phyloP scores from a whole-genome alignment of 2,888 invertebrate species.

The Amphimallon solstitiale region DNA sequence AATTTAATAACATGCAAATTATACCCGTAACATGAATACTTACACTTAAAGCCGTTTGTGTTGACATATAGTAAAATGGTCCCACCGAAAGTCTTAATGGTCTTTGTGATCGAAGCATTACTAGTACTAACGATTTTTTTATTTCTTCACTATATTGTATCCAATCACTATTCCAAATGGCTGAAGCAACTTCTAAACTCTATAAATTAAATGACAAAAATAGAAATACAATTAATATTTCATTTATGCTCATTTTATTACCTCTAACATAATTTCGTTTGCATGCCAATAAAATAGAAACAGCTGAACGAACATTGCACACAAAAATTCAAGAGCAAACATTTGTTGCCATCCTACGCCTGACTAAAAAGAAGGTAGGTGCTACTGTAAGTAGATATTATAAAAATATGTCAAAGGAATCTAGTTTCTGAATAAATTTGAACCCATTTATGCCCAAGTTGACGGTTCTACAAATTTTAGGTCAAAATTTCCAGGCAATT shows the following conservation, averaged over 20 bases:
- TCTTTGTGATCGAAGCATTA: constrained; percentile 48
- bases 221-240: not conserved
- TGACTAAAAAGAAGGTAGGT: constrained; percentile 30
- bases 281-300: constrained; percentile 52
- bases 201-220: constrained; percentile 38
- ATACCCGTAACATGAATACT: too few relatives aligned
- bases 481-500: too few relatives aligned
- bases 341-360: constrained; percentile 37
- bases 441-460: too few relatives aligned
- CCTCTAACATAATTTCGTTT: constrained; percentile 52
- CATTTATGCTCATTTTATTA: constrained; percentile 27
- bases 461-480: too few relatives aligned
- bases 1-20: too few relatives aligned
- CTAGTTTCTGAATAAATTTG: too few relatives aligned
- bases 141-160: constrained; percentile 44
- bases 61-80: constrained; percentile 50
- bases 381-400: too few relatives aligned
- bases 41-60: constrained; percentile 44
- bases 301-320: constrained; percentile 47
- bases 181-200: constrained; percentile 42
- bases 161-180: constrained; percentile 49
- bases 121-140: constrained; percentile 45
- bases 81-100: constrained; percentile 48
- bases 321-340: constrained; percentile 41
- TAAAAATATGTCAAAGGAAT: too few relatives aligned